Conservation (phyloP, 2,113 vertebrate genomes). For the Pseudorhombus dupliciocellatus region DNA sequence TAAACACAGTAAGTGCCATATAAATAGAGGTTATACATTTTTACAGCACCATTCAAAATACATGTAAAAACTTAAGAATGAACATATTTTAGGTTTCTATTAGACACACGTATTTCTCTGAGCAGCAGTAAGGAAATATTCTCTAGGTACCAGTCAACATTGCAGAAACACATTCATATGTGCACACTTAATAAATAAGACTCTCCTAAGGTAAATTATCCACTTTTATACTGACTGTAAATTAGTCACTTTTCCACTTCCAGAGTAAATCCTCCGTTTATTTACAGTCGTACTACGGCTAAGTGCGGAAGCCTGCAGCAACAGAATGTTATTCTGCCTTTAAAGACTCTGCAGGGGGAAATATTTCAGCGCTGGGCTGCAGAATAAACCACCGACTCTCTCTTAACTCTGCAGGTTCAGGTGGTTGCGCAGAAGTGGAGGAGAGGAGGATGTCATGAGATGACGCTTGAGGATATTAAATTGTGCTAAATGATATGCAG, state of each 20-base stretch:
- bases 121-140: background rate
- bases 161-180: conserved; percentile 12
- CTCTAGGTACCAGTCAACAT: conserved; percentile 17
- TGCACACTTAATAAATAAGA: conserved; percentile 19
- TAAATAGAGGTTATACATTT: background rate
- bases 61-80: background rate
- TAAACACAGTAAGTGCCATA: too few relatives aligned
- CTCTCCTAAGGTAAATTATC: conserved; percentile 12
- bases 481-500: conserved; percentile 51
- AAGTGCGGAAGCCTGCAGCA: conserved; percentile 31
- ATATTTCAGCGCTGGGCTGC: conserved; percentile 47
- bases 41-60: background rate
- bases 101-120: background rate
- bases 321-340: conserved; percentile 36
- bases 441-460: background rate
- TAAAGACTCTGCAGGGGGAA: conserved; percentile 56
- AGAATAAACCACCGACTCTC: conserved; percentile 55
- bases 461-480: conserved; percentile 29
- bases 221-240: conserved; percentile 7
- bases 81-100: background rate
- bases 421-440: conserved; percentile 21
- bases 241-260: conserved; percentile 5
- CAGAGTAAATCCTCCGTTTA: conserved; percentile 28
- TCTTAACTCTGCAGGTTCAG: conserved; percentile 31
- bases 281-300: conserved; percentile 24